phyloP scores from a whole-genome alignment of 2,888 invertebrate species.

The Apodemia hepburni region DNA sequence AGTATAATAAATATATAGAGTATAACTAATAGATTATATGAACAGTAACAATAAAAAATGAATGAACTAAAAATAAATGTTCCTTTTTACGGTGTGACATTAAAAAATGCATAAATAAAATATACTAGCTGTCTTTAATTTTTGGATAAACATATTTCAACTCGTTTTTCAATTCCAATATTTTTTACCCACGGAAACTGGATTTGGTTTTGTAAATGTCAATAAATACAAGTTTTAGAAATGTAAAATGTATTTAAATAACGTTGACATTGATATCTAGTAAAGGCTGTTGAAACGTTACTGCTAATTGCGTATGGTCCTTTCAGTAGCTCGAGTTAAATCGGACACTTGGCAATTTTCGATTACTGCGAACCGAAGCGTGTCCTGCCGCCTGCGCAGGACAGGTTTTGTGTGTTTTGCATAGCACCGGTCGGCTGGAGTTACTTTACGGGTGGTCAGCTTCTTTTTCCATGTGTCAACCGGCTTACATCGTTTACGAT shows the following conservation, averaged over 20 bases:
- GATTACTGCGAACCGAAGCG: slow-evolving; percentile 51
- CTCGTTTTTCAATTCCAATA: too few species aligned
- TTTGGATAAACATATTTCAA: too few species aligned
- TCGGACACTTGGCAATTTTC: slow-evolving; percentile 65
- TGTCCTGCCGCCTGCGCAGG: slow-evolving; percentile 44
- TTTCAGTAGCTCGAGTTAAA: slow-evolving; percentile 36
- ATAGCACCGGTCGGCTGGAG: slow-evolving; percentile 38
- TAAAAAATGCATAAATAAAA: too few species aligned
- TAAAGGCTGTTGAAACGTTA: slow-evolving; percentile 1
- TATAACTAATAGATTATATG: too few species aligned
- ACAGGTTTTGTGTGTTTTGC: slow-evolving; percentile 60
- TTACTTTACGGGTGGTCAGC: slow-evolving; percentile 53
- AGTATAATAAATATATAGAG: too few species aligned
- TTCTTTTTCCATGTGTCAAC: slow-evolving; percentile 41
- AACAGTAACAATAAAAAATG: too few species aligned
- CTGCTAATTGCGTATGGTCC: background rate
- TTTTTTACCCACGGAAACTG: background rate
- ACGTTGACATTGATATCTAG: background rate
- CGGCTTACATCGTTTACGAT: slow-evolving; percentile 41
- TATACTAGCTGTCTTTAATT: too few species aligned
- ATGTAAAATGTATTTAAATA: background rate
- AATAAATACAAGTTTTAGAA: background rate
- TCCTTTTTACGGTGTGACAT: too few species aligned
- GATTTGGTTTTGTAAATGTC: background rate
- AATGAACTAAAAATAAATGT: too few species aligned